Base-by-base conservation (phyloP, 2,113 vertebrate genomes). In the Oreotrochilus melanogaster region DNA sequence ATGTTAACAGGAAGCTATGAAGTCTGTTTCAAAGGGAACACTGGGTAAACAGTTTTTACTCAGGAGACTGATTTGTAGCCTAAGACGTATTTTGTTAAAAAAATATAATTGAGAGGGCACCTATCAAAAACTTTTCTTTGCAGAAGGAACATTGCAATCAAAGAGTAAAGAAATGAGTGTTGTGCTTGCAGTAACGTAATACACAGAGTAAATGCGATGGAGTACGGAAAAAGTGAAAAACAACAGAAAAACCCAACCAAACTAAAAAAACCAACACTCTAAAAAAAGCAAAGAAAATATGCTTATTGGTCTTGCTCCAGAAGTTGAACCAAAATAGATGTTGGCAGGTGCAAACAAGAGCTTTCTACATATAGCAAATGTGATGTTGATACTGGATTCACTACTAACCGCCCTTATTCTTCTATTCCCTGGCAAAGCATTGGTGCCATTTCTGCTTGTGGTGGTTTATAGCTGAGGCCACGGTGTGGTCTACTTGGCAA, bases 291-390 rank as follows among this genome's bases (percentile, higher is more conserved):
- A 85, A n/a, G 33, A 78, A 58, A 69, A 45, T 19, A 7, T 12
- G 7, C 12, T 25, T 45, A 39, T 24, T 37, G 27, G 31, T 33
- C 28, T 53, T 73, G 48, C 14, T 78, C 10, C 9, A 33, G 14
- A 24, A 89, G 11, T 14, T 70, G 50, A 88, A 50, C 31, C 17
- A 28, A 76, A 65, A 39, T 23, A 48, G 21, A 21, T 24, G 39
- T 53, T 28, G 28, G 24, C 60, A 78, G 9, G 5, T 82, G 60
- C 56, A 47, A 82, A 24, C 23, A 67, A 47, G 33, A 74, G 43
- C n/a, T 45, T 13, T 37, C 37, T 19, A 1, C 4, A 0, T 11
- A 3, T 18, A 39, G 50, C 19, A 56, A 30, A 9, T 0, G 0
- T 78, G 66, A 43, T 1, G 5, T 24, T 11, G 45, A 12, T 33